Conservation (phyloP, 2,888 invertebrate genomes). For the Xestobium rufovillosum region DNA sequence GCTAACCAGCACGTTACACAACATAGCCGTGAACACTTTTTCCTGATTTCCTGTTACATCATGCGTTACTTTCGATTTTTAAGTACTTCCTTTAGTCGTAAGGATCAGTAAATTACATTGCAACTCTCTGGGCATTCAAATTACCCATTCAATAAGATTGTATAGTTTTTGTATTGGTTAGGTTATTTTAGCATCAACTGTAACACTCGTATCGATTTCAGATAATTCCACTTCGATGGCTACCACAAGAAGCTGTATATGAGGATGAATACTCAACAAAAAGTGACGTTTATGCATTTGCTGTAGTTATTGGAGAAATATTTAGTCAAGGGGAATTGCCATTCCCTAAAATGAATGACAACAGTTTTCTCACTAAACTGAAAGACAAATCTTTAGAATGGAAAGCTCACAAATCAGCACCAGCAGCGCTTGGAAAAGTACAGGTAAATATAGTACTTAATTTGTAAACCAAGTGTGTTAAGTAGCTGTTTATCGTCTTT, state of each 20-base stretch:
- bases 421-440: conserved; percentile 52
- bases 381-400: conserved; percentile 60
- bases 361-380: conserved; percentile 58
- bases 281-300: conserved; percentile 89
- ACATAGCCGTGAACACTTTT: no score
- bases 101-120: no score
- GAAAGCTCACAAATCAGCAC: conserved; percentile 58
- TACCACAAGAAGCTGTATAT: conserved; percentile 80
- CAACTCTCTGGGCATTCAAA: no score
- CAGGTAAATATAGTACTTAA: conserved; percentile 42
- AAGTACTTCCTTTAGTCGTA: no score
- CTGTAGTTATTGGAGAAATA: conserved; percentile 85
- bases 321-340: conserved; percentile 73
- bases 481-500: not conserved
- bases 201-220: no score
- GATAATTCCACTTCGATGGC: conserved; percentile 83
- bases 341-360: conserved; percentile 67
- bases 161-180: no score
- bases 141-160: no score
- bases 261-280: conserved; percentile 90
- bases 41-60: no score
- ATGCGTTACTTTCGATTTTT: no score
- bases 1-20: no score
- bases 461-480: conserved; percentile 5
- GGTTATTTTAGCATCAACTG: no score